Evolutionary conservation across 2,113 vertebrate genomes (phyloP), one percentile per base, ranked within the genome.

Genomic region (Centrocercus urophasianus): DNA sequence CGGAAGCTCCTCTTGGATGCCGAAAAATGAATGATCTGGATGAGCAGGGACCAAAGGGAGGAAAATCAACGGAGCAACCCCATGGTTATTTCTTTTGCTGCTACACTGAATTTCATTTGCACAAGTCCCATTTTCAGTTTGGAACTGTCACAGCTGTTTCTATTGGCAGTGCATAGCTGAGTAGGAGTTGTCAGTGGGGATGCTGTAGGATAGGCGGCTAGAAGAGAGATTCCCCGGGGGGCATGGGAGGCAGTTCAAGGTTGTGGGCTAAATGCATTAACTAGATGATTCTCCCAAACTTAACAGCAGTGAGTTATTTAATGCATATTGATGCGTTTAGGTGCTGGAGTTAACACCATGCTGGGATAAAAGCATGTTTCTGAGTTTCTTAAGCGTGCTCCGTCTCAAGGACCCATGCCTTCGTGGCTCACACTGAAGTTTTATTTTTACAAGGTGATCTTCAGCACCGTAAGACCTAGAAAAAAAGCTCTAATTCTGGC

Each of bases 91-190:
- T 93, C 91, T 89, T 40, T 36, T 67, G 85, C 91, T 88, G 91
- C 94, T 94, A 93, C 94, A 73, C 95, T 95, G 91, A 95, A 95
- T 95, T 95, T 91, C 93, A 95, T 97, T 95, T 90, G 92, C 91
- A 94, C 93, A 61, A 97, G 94, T 9, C 95, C 96, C 95, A 88
- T 95, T 96, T 96, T 95, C 89, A 45, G 93, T 57, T 88, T 43
- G 95, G 95, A 97, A 83, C 93, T 95, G 96, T 95, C 93, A 95
- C 94, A 95, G 96, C 94, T 96, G 95, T 95, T 95, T 95, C 94
- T 81, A 94, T 96, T 95, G 96, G 96, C 95, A 95, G 93, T 65
- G 93, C 95, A 95, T 90, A 57, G 82, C 93, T 95, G 96, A 95
- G 95, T 93, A 91, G 95, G 93, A 93, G 94, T 93, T 95, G 96